A percentile compares a stretch with the other conserved stretches of the same genome.
These are phyloP conservation scores for Antrozous pallidus DNA, from an alignment of 2,797 vertebrate species.

Conservation along the genomic window DNA sequence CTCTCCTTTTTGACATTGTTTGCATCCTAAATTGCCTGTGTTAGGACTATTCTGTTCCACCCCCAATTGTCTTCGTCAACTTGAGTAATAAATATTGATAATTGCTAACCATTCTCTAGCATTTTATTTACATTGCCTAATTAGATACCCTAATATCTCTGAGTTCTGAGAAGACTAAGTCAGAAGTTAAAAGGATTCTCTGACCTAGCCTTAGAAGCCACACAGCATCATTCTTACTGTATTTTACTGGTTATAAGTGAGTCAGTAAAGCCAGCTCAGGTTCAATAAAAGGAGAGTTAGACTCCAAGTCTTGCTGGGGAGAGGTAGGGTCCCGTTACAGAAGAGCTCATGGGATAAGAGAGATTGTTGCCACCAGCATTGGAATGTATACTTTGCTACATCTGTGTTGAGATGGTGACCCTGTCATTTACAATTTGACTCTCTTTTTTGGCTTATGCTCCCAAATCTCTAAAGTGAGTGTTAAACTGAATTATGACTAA, in stretches of 20 bases:
- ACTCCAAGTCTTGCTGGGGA: not conserved
- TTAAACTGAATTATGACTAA: slow-evolving; percentile 30
- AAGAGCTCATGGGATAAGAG: not conserved
- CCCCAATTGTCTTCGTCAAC: not conserved
- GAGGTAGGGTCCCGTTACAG: not conserved
- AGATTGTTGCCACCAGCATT: not conserved
- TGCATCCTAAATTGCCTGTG: not conserved
- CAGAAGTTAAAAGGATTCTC: not conserved
- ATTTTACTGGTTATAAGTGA: not conserved
- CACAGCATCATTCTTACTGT: not conserved
- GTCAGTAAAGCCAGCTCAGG: not conserved
- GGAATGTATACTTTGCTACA: not conserved
- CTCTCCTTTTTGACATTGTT: not conserved
- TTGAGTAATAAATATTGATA: not conserved
- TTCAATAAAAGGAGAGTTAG: not conserved
- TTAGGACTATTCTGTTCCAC: not conserved
- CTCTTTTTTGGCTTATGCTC: not conserved
- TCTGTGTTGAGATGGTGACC: not conserved
- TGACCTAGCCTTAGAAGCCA: not conserved
- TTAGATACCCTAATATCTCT: not conserved
- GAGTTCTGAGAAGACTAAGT: not conserved
- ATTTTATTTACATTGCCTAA: not conserved
- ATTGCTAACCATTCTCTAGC: not conserved
- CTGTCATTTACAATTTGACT: not conserved
- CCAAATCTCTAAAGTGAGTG: not conserved